Conservation (phyloP, 2,888 invertebrate species). For the Dynastes grantii region DNA sequence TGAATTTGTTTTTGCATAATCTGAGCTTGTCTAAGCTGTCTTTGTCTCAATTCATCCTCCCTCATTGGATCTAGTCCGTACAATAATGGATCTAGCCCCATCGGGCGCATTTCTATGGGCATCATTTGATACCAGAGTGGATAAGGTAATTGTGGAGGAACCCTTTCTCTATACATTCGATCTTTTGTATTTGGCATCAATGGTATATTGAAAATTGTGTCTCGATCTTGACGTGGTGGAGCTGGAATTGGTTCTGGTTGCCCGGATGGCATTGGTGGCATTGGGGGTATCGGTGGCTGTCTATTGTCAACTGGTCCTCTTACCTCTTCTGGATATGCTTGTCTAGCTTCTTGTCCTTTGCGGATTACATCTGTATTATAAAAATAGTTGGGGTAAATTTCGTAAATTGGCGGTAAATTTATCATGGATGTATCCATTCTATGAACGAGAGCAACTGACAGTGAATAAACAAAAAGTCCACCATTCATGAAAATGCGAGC, state of each 20-base stretch:
- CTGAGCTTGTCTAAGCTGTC: constrained; percentile 13
- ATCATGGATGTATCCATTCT: constrained; percentile 78
- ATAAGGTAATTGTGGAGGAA: not conserved
- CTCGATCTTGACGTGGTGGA: not conserved
- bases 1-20: constrained; percentile 8
- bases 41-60: constrained; percentile 7
- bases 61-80: not conserved
- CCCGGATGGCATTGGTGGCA: no score
- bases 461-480: constrained; percentile 75
- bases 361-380: constrained; percentile 79
- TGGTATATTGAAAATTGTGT: not conserved
- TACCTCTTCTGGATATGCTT: constrained; percentile 5
- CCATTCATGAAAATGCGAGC: constrained; percentile 80
- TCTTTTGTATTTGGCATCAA: not conserved
- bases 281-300: not conserved
- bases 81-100: not conserved
- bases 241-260: not conserved
- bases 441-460: constrained; percentile 76
- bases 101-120: not conserved
- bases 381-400: constrained; percentile 82
- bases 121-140: constrained; percentile 14
- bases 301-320: not conserved
- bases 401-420: constrained; percentile 80
- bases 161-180: not conserved
- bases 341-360: constrained; percentile 72